Conservation (phyloP, 1,140 invertebrate species). For the Chironomus tepperi region DNA sequence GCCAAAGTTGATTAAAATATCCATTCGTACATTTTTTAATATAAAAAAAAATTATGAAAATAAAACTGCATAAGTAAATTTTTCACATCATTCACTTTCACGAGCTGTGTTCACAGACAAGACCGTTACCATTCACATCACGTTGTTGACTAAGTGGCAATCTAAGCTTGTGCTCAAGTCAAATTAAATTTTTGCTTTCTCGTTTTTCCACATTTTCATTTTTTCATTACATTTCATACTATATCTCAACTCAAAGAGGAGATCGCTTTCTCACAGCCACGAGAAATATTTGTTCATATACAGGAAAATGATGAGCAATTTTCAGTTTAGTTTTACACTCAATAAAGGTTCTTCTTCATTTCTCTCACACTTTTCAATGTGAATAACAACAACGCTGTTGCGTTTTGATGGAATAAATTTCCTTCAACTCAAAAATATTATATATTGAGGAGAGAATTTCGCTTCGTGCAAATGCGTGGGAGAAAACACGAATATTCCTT, state of each 20-base stretch:
- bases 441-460: neutral
- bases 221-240: too few species aligned
- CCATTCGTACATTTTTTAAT: too few species aligned
- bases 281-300: neutral
- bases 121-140: slow-evolving; percentile 15
- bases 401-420: neutral
- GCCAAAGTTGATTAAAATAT: too few species aligned
- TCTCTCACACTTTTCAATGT: neutral
- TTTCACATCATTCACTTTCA: too few species aligned
- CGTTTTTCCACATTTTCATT: neutral
- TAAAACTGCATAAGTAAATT: too few species aligned
- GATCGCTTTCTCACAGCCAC: neutral
- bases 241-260: too few species aligned
- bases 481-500: too few species aligned
- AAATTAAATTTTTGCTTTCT: neutral
- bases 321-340: neutral
- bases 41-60: too few species aligned
- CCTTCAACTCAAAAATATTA: neutral
- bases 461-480: too few species aligned
- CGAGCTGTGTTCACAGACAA: neutral
- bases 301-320: neutral
- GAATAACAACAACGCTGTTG: neutral
- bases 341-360: neutral
- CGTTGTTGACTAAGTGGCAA: slow-evolving; percentile 5
- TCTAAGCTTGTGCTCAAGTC: neutral